Base-by-base conservation (phyloP, 2,113 vertebrate genomes). In the Catharus fuscescens region DNA sequence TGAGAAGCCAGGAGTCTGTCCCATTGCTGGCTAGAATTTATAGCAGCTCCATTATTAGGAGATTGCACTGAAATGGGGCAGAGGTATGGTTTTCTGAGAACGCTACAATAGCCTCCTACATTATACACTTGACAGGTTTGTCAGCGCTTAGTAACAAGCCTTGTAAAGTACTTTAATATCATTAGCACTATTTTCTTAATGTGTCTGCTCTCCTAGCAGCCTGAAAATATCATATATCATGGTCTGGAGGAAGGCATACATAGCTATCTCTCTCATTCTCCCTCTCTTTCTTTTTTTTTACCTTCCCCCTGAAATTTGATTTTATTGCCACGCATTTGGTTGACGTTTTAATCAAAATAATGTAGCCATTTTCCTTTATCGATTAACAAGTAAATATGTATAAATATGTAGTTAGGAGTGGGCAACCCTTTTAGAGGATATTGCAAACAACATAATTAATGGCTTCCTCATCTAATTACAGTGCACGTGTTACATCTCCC, bases 121-220 rank as follows among this genome's bases (percentile, higher is more conserved):
- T 99, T 99, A 99, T 98, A 97, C 97, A 98, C 98, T 98, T 99
- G 99, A 99, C 98, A 99, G 98, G 98, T 99, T 99, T 98, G 98
- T 99, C 99, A 99, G 99, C 98, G 97, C 98, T 98, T 98, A 98
- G 98, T 98, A 98, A 98, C 98, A 98, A 99, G 98, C 98, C 98
- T 98, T 98, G 98, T 98, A 98, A 98, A 99, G 99, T 98, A 98
- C 98, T 99, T 98, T 98, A 99, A 99, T 99, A 99, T 99, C 98
- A 99, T 99, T 99, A 99, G 99, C 98, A 98, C 98, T 99, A 99
- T 99, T 99, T 98, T 98, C 98, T 98, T 99, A 99, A 99, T 99
- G 99, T 98, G 98, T 98, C 98, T 98, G 97, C 98, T 98, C 98
- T 98, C 98, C 97, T 97, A 95, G 83, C 96, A 97, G 98, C 97